Evolutionary conservation across 2,797 vertebrate species (phyloP).

Genomic region (Hyperoplus lanceolatus): DNA sequence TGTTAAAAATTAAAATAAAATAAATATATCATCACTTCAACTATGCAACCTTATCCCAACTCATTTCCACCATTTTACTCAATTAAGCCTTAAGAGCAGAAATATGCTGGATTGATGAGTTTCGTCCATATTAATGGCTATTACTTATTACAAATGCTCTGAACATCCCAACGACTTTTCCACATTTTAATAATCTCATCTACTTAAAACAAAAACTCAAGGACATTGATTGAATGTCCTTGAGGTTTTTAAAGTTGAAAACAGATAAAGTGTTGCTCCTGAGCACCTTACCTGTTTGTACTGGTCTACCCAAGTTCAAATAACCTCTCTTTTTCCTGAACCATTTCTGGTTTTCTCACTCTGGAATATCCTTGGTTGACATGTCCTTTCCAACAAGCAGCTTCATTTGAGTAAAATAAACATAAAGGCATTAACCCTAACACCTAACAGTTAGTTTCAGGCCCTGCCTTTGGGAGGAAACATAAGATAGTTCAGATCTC

Average conservation of each 20-base stretch:
- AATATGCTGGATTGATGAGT: background rate
- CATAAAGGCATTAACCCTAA: background rate
- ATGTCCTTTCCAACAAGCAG: background rate
- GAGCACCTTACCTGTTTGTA: slow-evolving; percentile 22
- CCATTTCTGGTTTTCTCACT: background rate
- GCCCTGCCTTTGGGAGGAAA: slow-evolving; percentile 27
- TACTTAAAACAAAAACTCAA: too few relatives aligned
- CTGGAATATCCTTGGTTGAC: background rate
- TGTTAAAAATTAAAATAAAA: background rate
- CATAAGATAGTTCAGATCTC: slow-evolving; percentile 12
- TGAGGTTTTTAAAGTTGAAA: too few relatives aligned
- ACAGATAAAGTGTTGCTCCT: background rate
- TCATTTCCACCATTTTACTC: background rate
- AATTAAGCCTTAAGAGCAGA: background rate
- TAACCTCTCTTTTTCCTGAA: background rate
- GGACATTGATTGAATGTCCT: too few relatives aligned
- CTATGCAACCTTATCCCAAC: too few relatives aligned
- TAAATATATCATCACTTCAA: background rate
- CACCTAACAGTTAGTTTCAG: slow-evolving; percentile 15
- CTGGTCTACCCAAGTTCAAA: background rate
- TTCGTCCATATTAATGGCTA: background rate
- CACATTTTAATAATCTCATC: too few relatives aligned
- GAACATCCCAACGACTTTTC: too few relatives aligned
- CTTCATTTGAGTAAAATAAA: background rate
- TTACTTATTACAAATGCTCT: too few relatives aligned